Conservation (phyloP, 2,888 invertebrate genomes). For the Griposia aprilina region DNA sequence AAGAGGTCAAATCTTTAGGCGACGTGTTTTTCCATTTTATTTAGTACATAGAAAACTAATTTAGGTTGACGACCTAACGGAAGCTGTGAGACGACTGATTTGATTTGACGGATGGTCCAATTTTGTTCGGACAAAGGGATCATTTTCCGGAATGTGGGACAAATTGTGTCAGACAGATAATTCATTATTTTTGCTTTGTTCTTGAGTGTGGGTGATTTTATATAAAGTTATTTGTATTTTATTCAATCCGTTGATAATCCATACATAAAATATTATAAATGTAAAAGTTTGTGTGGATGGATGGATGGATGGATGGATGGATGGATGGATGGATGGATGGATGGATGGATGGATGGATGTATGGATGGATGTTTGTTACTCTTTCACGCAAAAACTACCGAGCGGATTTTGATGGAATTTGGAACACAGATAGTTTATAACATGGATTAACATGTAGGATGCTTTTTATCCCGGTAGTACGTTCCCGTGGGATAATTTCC, state of each 20-base stretch:
- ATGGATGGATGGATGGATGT: too few relatives aligned
- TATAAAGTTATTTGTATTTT: background rate
- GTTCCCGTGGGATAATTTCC: too few relatives aligned
- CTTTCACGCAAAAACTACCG: too few relatives aligned
- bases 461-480: too few relatives aligned
- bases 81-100: background rate
- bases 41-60: background rate
- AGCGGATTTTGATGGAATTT: too few relatives aligned
- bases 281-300: too few relatives aligned
- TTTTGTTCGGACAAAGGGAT: background rate
- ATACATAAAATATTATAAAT: background rate
- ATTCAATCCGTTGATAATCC: too few relatives aligned
- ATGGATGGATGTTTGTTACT: too few relatives aligned
- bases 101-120: conserved; percentile 1
- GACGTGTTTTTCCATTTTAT: background rate
- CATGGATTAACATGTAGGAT: too few relatives aligned
- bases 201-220: background rate
- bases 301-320: too few relatives aligned
- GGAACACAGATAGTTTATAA: too few relatives aligned
- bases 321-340: too few relatives aligned
- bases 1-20: background rate
- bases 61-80: conserved; percentile 10
- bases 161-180: background rate
- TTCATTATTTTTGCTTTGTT: conserved; percentile 4
- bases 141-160: conserved; percentile 1